A percentile compares a stretch with the other conserved stretches of the same genome.
Evolutionary conservation across 2,797 vertebrate genomes (phyloP).

Genomic region (Alauda arvensis): DNA sequence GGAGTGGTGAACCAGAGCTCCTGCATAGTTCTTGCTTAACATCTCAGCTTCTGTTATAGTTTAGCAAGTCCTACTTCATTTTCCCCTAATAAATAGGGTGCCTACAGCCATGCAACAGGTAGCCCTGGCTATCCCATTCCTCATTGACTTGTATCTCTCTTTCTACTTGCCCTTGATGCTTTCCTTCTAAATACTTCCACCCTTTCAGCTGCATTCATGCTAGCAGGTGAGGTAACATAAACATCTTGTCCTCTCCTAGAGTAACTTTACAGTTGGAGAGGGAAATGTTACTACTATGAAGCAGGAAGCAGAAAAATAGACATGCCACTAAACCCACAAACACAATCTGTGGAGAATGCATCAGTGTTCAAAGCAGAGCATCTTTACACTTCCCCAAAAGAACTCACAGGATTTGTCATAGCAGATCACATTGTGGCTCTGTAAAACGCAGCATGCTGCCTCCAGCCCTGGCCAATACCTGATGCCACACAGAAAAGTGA

Average conservation of each 20-base stretch:
- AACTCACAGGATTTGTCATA: constrained; percentile 1
- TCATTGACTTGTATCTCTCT: neutral
- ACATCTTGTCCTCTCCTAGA: neutral
- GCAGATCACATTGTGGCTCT: neutral
- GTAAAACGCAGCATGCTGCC: neutral
- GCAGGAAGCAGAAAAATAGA: neutral
- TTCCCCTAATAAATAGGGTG: neutral
- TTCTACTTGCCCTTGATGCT: neutral
- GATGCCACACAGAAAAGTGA: neutral
- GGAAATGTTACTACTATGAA: neutral
- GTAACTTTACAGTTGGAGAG: neutral
- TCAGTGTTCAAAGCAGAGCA: neutral
- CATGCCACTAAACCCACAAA: neutral
- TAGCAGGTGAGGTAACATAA: fast-evolving
- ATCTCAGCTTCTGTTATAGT: neutral
- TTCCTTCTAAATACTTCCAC: neutral
- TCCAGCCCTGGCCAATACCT: constrained; percentile 1
- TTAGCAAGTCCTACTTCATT: neutral
- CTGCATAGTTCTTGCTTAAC: neutral
- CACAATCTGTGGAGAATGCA: neutral
- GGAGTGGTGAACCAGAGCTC: neutral
- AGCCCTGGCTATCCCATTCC: neutral
- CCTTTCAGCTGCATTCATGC: neutral
- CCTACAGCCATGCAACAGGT: neutral
- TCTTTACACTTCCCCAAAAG: neutral